Evolutionary conservation across 1,140 invertebrate species (phyloP).

Genomic region (Cephus cinctus): DNA sequence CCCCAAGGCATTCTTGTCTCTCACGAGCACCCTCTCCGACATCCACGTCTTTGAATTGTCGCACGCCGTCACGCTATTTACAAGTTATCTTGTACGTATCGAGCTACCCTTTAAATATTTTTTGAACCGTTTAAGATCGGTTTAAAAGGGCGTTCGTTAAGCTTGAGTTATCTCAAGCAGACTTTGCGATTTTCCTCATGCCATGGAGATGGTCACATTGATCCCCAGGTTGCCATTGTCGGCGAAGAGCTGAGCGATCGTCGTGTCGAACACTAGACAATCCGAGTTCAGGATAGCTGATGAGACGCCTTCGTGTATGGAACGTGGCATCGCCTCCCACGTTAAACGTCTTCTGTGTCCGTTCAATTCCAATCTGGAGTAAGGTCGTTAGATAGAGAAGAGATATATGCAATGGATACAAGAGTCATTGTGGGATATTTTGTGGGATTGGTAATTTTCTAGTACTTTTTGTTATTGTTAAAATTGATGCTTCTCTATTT

Average conservation of each 20-base stretch:
- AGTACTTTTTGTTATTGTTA: neutral
- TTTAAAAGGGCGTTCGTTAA: conserved; percentile 11
- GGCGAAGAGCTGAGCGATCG: conserved; percentile 96
- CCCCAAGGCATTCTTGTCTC: conserved; percentile 15
- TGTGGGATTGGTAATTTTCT: no score
- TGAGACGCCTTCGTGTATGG: conserved; percentile 98
- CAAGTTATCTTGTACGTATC: conserved; percentile 22
- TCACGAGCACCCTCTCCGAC: conserved; percentile 24
- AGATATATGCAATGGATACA: no score
- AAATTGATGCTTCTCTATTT: neutral
- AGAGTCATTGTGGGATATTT: no score
- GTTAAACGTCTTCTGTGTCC: conserved; percentile 90
- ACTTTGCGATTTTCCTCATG: conserved; percentile 55
- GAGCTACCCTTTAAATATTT: conserved; percentile 10
- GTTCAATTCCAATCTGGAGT: conserved; percentile 86
- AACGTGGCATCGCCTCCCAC: conserved; percentile 98
- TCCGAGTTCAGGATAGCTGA: conserved; percentile 98
- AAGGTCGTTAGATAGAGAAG: no score
- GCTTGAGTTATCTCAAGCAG: conserved; percentile 21
- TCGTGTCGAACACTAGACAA: conserved; percentile 98
- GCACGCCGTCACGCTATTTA: neutral
- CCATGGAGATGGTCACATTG: conserved; percentile 97
- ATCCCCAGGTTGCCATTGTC: conserved; percentile 99
- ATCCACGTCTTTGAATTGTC: conserved; percentile 29
- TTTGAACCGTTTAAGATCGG: neutral